Evolutionary conservation across 2,113 vertebrate genomes (phyloP).

Genomic region (Gasterosteus nipponicus): DNA sequence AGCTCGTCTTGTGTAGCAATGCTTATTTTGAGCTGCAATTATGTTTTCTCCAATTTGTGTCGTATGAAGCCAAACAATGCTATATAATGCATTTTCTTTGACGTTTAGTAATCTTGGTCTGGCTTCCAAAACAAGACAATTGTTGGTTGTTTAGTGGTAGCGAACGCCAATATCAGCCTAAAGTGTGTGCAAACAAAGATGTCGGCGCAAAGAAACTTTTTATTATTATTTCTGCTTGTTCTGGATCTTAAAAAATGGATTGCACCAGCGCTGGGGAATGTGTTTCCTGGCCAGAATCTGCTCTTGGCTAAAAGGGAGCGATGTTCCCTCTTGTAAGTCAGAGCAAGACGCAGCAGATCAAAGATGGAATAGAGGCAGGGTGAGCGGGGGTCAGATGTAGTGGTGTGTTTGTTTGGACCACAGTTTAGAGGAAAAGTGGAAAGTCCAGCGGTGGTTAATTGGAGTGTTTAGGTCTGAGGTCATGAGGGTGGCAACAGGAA

Average conservation of each 20-base stretch:
- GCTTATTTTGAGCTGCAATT: no score
- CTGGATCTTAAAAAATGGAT: not conserved
- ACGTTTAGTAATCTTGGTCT: not conserved
- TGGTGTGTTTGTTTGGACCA: conserved; percentile 69
- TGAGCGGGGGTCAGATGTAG: conserved; percentile 30
- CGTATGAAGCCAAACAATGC: not conserved
- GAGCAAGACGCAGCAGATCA: conserved; percentile 53
- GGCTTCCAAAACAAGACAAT: not conserved
- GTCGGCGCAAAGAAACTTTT: not conserved
- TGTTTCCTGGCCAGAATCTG: conserved; percentile 9
- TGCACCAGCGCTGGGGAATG: not conserved
- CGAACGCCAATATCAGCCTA: not conserved
- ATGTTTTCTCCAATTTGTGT: not conserved
- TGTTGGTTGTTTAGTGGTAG: not conserved
- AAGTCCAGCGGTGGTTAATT: conserved; percentile 76
- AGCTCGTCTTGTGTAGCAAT: not conserved
- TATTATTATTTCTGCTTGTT: not conserved
- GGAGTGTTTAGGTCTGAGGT: conserved; percentile 72
- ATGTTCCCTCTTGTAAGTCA: conserved; percentile 49
- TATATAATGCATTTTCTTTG: not conserved
- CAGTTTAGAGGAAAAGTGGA: conserved; percentile 61
- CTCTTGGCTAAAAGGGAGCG: conserved; percentile 28
- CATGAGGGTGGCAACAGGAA: conserved; percentile 71
- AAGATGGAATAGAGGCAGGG: conserved; percentile 44
- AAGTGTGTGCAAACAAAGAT: not conserved